These are phyloP conservation scores for Prorops nasuta DNA, from an alignment of 1,140 invertebrate genomes.

Conservation along the genomic window DNA sequence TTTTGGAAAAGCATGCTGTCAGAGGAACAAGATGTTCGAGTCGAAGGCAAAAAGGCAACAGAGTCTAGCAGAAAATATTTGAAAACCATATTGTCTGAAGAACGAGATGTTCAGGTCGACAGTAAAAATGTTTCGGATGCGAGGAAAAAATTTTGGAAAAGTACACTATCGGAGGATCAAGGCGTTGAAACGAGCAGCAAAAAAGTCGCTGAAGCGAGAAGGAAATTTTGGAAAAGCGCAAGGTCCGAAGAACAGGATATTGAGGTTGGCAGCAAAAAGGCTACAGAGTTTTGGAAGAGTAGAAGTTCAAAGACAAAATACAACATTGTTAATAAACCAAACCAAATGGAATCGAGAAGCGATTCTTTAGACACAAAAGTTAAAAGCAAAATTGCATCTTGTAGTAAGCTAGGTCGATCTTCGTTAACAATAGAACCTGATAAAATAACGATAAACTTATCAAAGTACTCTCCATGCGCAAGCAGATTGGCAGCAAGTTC, in stretches of 20 bases:
- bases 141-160: too few species aligned
- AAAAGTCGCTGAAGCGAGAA: too few species aligned
- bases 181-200: too few species aligned
- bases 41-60: too few species aligned
- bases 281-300: conserved; percentile 33
- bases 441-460: conserved; percentile 45
- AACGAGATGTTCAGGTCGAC: too few species aligned
- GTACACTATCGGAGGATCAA: too few species aligned
- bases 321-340: conserved; percentile 27
- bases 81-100: too few species aligned
- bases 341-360: conserved; percentile 24
- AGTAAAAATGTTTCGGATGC: too few species aligned
- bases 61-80: too few species aligned
- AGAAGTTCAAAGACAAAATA: conserved; percentile 16
- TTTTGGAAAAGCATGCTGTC: too few species aligned
- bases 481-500: conserved; percentile 50
- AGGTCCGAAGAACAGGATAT: neutral
- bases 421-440: conserved; percentile 41
- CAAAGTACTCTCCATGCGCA: conserved; percentile 54
- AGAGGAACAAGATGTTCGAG: too few species aligned
- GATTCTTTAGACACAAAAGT: conserved; percentile 28
- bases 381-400: conserved; percentile 36
- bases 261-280: neutral
- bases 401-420: conserved; percentile 44
- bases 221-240: neutral